Percentiles rank a stretch among this genome's conserved stretches.
Evolutionary conservation across 2,797 vertebrate species (phyloP).

Genomic region (Naso thynnoides): DNA sequence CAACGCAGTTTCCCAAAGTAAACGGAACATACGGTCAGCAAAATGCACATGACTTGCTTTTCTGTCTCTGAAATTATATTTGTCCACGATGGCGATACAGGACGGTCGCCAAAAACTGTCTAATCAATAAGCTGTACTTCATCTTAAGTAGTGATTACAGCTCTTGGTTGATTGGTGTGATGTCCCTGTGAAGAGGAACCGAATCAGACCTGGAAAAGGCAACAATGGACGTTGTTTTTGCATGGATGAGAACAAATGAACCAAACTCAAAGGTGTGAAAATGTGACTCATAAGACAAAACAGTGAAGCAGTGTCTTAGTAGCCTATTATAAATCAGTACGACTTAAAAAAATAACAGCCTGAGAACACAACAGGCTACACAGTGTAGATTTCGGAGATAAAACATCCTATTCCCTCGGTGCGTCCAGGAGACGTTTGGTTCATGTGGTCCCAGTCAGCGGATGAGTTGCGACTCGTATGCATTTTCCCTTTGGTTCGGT

Average conservation of each 20-base stretch:
- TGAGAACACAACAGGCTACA: constrained; percentile 12
- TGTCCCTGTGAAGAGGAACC: not conserved
- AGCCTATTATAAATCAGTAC: not conserved
- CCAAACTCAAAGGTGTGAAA: constrained; percentile 1
- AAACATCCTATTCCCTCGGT: constrained; percentile 18
- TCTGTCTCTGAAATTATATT: not conserved
- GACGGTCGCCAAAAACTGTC: not conserved
- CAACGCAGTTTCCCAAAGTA: constrained; percentile 25
- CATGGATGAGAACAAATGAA: not conserved
- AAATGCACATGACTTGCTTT: not conserved
- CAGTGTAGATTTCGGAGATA: constrained; percentile 38
- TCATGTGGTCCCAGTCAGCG: no score
- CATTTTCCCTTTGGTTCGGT: no score
- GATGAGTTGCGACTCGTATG: no score
- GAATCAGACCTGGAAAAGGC: not conserved
- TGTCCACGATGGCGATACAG: not conserved
- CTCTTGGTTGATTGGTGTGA: not conserved
- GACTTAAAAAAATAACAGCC: constrained; percentile 5
- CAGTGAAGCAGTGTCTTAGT: not conserved
- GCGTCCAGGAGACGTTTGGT: no score
- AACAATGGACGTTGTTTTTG: not conserved
- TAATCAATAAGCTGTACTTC: not conserved
- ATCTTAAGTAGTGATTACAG: not conserved
- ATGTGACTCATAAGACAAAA: constrained; percentile 4
- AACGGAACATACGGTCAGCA: not conserved